Conservation (phyloP, 2,113 vertebrate species). For the Phoenicopterus ruber region DNA sequence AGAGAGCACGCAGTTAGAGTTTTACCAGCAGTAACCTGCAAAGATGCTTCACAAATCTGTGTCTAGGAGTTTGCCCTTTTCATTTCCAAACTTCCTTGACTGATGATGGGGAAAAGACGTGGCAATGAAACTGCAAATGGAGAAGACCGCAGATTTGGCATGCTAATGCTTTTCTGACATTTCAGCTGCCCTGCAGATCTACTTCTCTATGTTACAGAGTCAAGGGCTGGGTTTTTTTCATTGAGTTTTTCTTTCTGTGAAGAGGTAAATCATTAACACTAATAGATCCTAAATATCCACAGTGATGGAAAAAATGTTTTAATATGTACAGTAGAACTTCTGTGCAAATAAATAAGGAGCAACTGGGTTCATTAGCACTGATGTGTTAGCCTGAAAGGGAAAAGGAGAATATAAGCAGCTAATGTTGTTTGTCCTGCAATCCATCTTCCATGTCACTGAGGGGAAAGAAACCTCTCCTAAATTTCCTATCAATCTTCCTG, state of each 20-base stretch:
- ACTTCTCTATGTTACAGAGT: not conserved
- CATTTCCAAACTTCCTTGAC: conserved; percentile 12
- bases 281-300: not conserved
- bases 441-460: conserved; percentile 41
- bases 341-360: not conserved
- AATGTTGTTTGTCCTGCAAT: conserved; percentile 46
- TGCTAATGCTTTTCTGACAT: not conserved
- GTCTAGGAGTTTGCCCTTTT: not conserved
- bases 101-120: not conserved
- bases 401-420: conserved; percentile 21
- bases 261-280: not conserved
- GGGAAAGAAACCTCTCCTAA: conserved; percentile 22
- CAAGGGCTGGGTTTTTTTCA: not conserved
- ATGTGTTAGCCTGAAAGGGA: conserved; percentile 22
- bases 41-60: not conserved
- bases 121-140: not conserved
- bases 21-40: not conserved
- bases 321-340: not conserved
- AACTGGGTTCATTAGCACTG: conserved; percentile 40
- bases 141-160: not conserved
- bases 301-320: not conserved
- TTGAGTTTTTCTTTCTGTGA: not conserved
- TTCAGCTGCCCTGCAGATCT: not conserved
- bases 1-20: not conserved
- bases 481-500: conserved; percentile 49